These are phyloP conservation scores for Orthonevra nobilis DNA, from an alignment of 2,888 invertebrate genomes.

Conservation along the genomic window DNA sequence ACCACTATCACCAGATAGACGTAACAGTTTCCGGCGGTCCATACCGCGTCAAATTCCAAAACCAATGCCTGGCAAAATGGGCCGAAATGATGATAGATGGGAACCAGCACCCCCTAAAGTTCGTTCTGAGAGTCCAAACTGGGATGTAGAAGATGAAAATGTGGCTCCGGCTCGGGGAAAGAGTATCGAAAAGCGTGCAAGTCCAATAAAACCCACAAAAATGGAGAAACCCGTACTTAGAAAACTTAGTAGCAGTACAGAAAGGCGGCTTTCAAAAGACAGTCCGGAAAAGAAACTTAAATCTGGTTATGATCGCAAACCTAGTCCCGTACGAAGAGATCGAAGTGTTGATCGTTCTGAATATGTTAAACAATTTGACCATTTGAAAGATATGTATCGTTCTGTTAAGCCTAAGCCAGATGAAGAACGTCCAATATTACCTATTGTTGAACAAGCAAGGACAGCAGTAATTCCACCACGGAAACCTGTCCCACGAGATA, in stretches of 20 bases:
- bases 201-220: conserved; percentile 41
- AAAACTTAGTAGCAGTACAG: conserved; percentile 43
- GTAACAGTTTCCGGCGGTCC: conserved; percentile 75
- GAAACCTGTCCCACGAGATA: conserved; percentile 71
- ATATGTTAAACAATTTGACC: conserved; percentile 74
- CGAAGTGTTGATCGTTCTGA: conserved; percentile 56
- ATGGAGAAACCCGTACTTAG: conserved; percentile 42
- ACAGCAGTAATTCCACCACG: conserved; percentile 56
- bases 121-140: conserved; percentile 74
- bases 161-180: conserved; percentile 52
- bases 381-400: conserved; percentile 70
- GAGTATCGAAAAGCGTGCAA: conserved; percentile 46
- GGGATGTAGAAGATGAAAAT: conserved; percentile 71
- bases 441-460: conserved; percentile 74
- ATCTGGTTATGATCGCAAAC: conserved; percentile 64
- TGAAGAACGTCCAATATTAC: conserved; percentile 52
- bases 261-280: conserved; percentile 52
- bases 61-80: conserved; percentile 49
- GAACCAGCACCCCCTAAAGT: conserved; percentile 64
- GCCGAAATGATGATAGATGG: conserved; percentile 62
- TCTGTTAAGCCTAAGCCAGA: conserved; percentile 64
- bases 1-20: conserved; percentile 52
- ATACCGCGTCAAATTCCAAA: conserved; percentile 71
- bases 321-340: conserved; percentile 70
- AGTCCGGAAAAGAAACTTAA: conserved; percentile 72